phyloP scores from a whole-genome alignment of 2,888 invertebrate genomes.

The Pseudococcus jackbeardsleyi region DNA sequence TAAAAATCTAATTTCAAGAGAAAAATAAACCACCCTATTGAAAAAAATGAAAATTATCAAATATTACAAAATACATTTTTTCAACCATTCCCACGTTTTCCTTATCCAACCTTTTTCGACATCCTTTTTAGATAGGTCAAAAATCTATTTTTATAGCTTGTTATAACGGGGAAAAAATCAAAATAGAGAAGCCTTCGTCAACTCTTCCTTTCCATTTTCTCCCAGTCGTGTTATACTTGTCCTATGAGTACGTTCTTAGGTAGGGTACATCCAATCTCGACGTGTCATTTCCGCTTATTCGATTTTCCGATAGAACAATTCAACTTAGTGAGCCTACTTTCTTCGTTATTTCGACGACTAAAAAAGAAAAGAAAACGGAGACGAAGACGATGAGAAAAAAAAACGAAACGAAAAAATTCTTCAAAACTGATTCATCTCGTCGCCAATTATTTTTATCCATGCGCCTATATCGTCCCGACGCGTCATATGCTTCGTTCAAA shows the following conservation, averaged over 20 bases:
- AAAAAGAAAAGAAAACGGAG: not conserved
- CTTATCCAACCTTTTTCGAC: not conserved
- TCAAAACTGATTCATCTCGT: not conserved
- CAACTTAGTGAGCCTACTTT: constrained; percentile 6
- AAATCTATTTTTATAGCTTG: not conserved
- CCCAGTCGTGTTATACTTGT: not conserved
- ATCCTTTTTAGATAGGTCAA: not conserved
- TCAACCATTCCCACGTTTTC: too few species aligned
- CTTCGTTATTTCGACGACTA: not conserved
- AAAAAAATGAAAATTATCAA: too few species aligned
- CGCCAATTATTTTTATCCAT: not conserved
- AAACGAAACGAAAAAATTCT: not conserved
- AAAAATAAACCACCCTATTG: too few species aligned
- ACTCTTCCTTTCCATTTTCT: not conserved
- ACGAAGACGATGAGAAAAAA: not conserved
- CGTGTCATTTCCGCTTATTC: constrained; percentile 9
- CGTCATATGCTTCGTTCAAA: not conserved
- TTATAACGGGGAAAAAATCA: not conserved
- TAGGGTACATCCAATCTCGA: constrained; percentile 6
- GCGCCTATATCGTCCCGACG: not conserved
- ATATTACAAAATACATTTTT: too few species aligned
- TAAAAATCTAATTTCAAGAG: too few species aligned
- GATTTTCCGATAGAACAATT: constrained; percentile 14
- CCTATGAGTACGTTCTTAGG: not conserved
- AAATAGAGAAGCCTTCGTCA: not conserved